phyloP scores from a whole-genome alignment of 2,888 invertebrate species.

The Abrostola tripartita region DNA sequence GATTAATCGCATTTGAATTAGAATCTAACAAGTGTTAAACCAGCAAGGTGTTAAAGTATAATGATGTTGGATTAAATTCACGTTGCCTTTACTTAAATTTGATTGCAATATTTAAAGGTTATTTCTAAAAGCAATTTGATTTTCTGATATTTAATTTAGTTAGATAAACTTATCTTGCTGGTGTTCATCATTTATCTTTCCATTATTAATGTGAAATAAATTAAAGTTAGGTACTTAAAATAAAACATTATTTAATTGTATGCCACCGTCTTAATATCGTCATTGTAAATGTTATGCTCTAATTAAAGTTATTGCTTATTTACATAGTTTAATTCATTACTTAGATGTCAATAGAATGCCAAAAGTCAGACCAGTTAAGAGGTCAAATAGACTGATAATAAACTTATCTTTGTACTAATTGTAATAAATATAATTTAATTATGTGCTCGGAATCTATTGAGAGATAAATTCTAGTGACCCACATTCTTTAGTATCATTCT shows the following conservation, averaged over 20 bases:
- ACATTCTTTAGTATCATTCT: not conserved
- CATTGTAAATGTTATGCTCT: not conserved
- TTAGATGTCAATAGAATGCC: constrained; percentile 25
- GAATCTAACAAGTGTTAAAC: no score
- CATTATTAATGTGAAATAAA: no score
- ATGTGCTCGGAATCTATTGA: constrained; percentile 4
- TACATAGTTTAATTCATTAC: constrained; percentile 21
- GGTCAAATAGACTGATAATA: constrained; percentile 33
- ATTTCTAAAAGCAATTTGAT: no score
- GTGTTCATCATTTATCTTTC: no score
- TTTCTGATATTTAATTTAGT: no score
- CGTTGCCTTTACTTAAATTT: no score
- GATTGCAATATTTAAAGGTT: no score
- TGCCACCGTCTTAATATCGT: not conserved
- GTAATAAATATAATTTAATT: constrained; percentile 21
- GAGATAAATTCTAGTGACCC: not conserved
- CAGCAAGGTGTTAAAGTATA: no score
- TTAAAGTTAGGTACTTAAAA: not conserved
- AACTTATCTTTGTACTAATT: constrained; percentile 6
- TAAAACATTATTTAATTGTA: not conserved
- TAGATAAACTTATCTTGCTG: no score
- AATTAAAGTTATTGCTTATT: constrained; percentile 5
- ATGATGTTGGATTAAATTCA: no score
- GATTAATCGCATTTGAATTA: no score
- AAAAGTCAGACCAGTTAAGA: constrained; percentile 44